Evolutionary conservation across 2,113 vertebrate genomes (phyloP).

Genomic region (Zootoca vivipara): DNA sequence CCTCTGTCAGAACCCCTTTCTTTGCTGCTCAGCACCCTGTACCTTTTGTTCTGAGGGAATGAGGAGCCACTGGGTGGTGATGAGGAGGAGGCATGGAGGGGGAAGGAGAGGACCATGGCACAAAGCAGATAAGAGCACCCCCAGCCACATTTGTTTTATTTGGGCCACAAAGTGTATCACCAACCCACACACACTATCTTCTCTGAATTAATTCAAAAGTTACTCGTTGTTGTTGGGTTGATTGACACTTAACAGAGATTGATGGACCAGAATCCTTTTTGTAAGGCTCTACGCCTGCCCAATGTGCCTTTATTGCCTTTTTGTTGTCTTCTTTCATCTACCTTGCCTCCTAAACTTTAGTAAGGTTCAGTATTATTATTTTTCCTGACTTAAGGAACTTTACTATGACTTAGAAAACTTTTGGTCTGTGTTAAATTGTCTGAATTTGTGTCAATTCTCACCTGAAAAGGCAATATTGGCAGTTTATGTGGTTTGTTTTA

Average conservation of each 20-base stretch:
- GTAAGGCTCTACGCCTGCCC: too few species aligned
- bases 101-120: too few species aligned
- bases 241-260: not conserved
- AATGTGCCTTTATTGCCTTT: not conserved
- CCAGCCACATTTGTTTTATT: not conserved
- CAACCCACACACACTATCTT: not conserved
- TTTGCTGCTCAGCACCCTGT: too few species aligned
- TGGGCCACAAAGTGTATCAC: not conserved
- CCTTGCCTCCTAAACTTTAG: not conserved
- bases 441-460: conserved; percentile 11
- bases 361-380: not conserved
- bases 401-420: conserved; percentile 1
- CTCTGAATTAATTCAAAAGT: not conserved
- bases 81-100: too few species aligned
- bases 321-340: not conserved
- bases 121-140: not conserved
- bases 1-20: too few species aligned
- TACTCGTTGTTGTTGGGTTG: not conserved
- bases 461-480: not conserved
- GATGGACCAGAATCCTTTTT: not conserved
- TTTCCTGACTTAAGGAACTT: not conserved
- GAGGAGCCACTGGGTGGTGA: too few species aligned
- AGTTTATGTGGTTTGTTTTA: conserved; percentile 13
- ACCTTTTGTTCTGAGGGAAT: too few species aligned
- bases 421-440: conserved; percentile 4